Base-by-base conservation (phyloP, 2,797 vertebrate genomes). In the Clarias laeviceps region DNA sequence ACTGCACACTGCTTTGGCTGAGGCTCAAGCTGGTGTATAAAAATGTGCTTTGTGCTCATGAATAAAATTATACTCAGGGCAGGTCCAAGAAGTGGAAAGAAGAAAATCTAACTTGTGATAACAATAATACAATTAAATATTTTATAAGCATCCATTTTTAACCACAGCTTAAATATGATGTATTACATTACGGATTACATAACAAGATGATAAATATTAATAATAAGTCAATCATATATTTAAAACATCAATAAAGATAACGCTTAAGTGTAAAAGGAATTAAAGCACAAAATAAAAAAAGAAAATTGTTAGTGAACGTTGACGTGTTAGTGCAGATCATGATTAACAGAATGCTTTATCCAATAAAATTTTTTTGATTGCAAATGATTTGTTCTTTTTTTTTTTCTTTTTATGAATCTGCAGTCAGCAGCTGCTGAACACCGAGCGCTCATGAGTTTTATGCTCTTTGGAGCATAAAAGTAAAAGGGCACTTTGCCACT, bases 401-500 rank as follows among this genome's bases (percentile, higher is more conserved):
- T 45, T 45, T 45, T 14, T 0, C 3, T 50, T 62, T 61, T 62
- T 62, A 40, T 40, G 32, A 22, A 6, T 80, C 17, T 40, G 0
- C 4, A 17, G 37, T 11, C 59, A n/a, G 77, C 34, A 45, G 59
- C 59, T 8, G 7, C 59, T n/a, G 61, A 64, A 18, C 61, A 45
- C 37, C 5, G n/a, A 65, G n/a, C 24, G 61, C 56, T 78, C 56
- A 32, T 20, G 37, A 65, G 78, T 80, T 64, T 80, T 65, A 17
- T 61, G 76, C 76, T 78, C 76, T 62, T 24, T 1, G 76, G 57
- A 78, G 76, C 76, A 7, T 78, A 37, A 78, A 78, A 78, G 76
- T 78, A 37, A 78, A 80, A 80, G 78, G 78, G 61, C 78, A 80
- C 61, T 45, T 80, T 64, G 61, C 34, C 24, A n/a, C 32, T 45